Percentiles rank a stretch among this genome's conserved stretches.
Evolutionary conservation across 2,113 vertebrate species (phyloP).

Genomic region (Channa argus): DNA sequence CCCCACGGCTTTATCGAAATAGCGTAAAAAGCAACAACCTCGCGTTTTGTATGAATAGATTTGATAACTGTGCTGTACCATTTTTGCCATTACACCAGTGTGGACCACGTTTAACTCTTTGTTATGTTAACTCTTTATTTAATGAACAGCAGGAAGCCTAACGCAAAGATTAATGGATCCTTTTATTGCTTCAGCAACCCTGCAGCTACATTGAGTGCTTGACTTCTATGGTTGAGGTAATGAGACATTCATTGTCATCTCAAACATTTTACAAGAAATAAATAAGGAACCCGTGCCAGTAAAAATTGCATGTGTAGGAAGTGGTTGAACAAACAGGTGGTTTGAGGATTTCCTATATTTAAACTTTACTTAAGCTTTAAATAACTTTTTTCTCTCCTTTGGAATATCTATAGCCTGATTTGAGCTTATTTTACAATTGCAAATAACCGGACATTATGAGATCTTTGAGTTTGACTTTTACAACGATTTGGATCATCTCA

Average conservation of each 20-base stretch:
- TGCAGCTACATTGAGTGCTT: slow-evolving; percentile 6
- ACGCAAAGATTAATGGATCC: slow-evolving; percentile 6
- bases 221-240: not conserved
- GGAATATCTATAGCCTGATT: slow-evolving; percentile 5
- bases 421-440: not conserved
- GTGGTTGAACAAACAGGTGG: slow-evolving; percentile 22
- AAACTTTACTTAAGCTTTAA: not conserved
- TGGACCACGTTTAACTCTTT: not conserved
- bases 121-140: slow-evolving; percentile 35
- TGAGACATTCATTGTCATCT: not conserved
- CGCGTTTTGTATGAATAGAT: slow-evolving; percentile 56
- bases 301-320: not conserved
- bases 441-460: too few relatives aligned
- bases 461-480: too few relatives aligned
- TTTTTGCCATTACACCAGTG: slow-evolving; percentile 53
- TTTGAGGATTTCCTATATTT: not conserved
- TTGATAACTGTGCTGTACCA: slow-evolving; percentile 49
- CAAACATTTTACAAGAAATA: not conserved
- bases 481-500: too few relatives aligned
- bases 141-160: slow-evolving; percentile 20
- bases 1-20: slow-evolving; percentile 67
- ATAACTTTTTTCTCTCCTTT: not conserved
- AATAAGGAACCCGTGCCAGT: not conserved
- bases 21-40: slow-evolving; percentile 53
- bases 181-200: not conserved